Conservation (phyloP, 2,113 vertebrate species). For the Mirounga angustirostris region DNA sequence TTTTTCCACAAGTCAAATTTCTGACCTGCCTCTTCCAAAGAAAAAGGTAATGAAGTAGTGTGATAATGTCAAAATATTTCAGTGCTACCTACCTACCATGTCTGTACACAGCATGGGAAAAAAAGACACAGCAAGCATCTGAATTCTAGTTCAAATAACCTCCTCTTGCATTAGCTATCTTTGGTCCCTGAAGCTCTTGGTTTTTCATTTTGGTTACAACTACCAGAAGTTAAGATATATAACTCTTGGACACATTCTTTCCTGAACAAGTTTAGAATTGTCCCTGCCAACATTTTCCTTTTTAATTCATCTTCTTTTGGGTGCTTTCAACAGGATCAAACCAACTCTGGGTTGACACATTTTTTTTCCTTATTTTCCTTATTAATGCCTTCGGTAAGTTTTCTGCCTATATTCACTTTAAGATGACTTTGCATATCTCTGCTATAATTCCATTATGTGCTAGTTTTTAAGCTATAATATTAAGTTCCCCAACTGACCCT, state of each 20-base stretch:
- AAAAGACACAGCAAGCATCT: not conserved
- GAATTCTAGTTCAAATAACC: not conserved
- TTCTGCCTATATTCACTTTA: not conserved
- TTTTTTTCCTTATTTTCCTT: not conserved
- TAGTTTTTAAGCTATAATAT: constrained; percentile 15
- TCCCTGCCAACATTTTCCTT: not conserved
- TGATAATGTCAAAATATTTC: constrained; percentile 1
- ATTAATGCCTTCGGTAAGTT: not conserved
- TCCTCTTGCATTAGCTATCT: not conserved
- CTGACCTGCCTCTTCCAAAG: not conserved
- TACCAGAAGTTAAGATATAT: not conserved
- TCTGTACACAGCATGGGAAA: not conserved
- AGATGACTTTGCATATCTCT: not conserved
- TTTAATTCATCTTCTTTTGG: not conserved
- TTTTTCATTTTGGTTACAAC: not conserved
- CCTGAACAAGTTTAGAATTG: not conserved
- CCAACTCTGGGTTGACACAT: not conserved
- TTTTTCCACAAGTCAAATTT: not conserved
- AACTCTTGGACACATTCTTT: not conserved
- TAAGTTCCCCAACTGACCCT: not conserved
- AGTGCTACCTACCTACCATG: not conserved
- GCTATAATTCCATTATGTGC: not conserved
- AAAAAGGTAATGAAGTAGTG: not conserved
- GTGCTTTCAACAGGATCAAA: not conserved
- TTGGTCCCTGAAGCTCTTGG: not conserved